A percentile compares a stretch with the other conserved stretches of the same genome.
Conservation (phyloP, 2,113 vertebrate species). For the Puma concolor region DNA sequence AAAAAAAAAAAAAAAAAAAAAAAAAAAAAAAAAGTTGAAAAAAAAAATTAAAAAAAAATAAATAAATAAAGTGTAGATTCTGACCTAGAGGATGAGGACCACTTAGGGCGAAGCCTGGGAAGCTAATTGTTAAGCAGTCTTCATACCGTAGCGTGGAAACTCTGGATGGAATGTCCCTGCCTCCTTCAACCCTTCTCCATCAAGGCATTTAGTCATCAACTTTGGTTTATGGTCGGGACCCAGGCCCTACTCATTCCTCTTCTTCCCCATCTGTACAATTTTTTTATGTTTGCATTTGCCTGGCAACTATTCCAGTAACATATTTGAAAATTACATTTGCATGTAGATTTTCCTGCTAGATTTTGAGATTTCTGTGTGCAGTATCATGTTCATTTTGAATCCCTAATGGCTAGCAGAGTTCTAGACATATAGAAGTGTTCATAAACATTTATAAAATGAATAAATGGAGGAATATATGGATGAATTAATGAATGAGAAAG, state of each 20-base stretch:
- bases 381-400: not conserved
- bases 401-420: not conserved
- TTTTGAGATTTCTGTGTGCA: not conserved
- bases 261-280: not conserved
- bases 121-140: not conserved
- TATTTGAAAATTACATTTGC: not conserved
- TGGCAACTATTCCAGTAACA: not conserved
- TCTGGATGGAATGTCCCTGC: not conserved
- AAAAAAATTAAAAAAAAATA: too few relatives aligned
- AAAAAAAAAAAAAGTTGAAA: too few relatives aligned
- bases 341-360: not conserved
- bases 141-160: not conserved
- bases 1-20: too few relatives aligned
- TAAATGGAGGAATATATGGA: not conserved
- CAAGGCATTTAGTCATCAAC: not conserved
- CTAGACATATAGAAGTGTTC: not conserved
- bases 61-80: not conserved
- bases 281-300: not conserved
- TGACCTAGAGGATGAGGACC: not conserved
- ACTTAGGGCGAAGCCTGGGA: rapidly evolving
- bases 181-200: not conserved
- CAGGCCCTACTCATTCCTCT: not conserved
- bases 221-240: not conserved
- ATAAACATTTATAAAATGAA: not conserved
- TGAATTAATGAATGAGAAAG: not conserved